Evolutionary conservation across 1,140 invertebrate genomes (phyloP).

Genomic region (Pentalonia nigronervosa): DNA sequence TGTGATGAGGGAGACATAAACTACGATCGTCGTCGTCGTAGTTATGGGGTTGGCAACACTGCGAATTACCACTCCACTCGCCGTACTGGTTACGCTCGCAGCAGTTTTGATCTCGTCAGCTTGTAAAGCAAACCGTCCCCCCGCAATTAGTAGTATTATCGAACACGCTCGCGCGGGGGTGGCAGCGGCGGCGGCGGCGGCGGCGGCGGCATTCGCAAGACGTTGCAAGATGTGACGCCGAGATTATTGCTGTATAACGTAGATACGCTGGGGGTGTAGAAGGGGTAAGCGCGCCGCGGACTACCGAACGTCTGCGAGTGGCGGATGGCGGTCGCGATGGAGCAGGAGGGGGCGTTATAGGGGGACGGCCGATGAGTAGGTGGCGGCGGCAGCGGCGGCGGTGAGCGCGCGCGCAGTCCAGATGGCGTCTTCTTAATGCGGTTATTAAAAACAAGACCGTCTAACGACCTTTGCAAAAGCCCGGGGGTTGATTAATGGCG

Average conservation of each 20-base stretch:
- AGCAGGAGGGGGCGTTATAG: too few relatives aligned
- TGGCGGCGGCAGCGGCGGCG: not conserved
- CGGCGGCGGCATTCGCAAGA: conserved; percentile 36
- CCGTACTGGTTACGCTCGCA: not conserved
- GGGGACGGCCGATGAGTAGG: not conserved
- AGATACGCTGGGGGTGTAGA: not conserved
- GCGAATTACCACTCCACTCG: conserved; percentile 19
- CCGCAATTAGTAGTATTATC: conserved; percentile 57
- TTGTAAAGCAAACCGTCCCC: conserved; percentile 50
- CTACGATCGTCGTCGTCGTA: not conserved
- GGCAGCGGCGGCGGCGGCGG: not conserved
- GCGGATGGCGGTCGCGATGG: not conserved
- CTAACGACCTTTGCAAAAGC: conserved; percentile 58
- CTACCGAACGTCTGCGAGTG: not conserved
- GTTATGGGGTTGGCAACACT: conserved; percentile 47
- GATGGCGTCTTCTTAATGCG: conserved; percentile 57
- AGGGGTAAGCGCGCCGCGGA: not conserved
- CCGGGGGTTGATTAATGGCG: conserved; percentile 57
- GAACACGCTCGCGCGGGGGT: conserved; percentile 11
- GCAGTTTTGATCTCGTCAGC: conserved; percentile 54
- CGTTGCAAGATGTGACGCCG: conserved; percentile 57
- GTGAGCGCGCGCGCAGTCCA: conserved; percentile 44
- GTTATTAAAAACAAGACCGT: conserved; percentile 58
- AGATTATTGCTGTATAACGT: conserved; percentile 53
- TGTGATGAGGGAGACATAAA: not conserved